Conservation (phyloP, 2,888 invertebrate genomes). For the Invenusta paracnida region DNA sequence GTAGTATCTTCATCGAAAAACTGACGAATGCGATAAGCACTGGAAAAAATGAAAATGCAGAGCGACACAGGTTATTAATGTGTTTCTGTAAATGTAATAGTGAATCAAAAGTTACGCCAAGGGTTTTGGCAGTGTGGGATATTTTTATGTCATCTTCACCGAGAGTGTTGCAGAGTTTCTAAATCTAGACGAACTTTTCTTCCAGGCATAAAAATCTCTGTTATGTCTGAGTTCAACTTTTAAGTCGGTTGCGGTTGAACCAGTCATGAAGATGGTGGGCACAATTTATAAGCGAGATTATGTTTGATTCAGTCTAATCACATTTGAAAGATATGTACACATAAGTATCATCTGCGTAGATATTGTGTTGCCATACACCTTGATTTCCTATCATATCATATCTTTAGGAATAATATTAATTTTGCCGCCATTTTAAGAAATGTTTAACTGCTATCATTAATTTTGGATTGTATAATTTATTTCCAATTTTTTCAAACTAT, state of each 20-base stretch:
- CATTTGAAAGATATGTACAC: not conserved
- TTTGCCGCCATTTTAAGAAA: no score
- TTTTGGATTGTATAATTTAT: no score
- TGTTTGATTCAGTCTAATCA: not conserved
- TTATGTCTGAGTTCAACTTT: not conserved
- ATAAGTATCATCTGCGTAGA: not conserved
- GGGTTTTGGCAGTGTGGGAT: not conserved
- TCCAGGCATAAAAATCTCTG: not conserved
- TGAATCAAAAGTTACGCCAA: not conserved
- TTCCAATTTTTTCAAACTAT: no score
- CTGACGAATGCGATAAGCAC: not conserved
- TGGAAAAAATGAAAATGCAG: not conserved
- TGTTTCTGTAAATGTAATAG: not conserved
- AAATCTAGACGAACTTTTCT: not conserved
- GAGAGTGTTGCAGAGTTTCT: not conserved
- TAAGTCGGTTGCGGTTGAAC: constrained; percentile 5
- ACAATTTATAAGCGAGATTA: not conserved
- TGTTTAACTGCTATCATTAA: no score
- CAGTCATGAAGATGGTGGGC: not conserved
- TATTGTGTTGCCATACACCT: not conserved
- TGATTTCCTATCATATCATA: no score
- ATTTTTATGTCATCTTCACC: not conserved
- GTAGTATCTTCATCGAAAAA: not conserved
- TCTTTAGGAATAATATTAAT: no score
- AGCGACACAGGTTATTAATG: not conserved